These are phyloP conservation scores for Idaea aversata DNA, from an alignment of 2,888 invertebrate species.

Conservation along the genomic window DNA sequence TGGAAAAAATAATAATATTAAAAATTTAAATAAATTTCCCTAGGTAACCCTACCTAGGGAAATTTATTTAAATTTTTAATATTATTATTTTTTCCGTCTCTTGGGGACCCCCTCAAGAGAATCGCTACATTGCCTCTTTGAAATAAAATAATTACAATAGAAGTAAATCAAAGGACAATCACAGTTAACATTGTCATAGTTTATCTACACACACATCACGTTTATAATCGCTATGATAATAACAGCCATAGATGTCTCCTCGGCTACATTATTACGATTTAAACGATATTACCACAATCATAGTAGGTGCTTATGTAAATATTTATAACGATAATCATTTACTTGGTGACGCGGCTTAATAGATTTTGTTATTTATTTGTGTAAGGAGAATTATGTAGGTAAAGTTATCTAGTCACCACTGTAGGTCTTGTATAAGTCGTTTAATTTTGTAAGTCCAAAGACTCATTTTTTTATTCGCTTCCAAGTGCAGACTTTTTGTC, in stretches of 20 bases:
- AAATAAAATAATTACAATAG: background rate
- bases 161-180: background rate
- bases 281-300: background rate
- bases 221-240: background rate
- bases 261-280: background rate
- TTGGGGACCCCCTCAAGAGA: no score
- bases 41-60: no score
- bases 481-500: no score
- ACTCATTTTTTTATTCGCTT: no score
- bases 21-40: no score
- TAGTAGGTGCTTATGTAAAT: background rate
- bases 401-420: background rate
- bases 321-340: conserved; percentile 2
- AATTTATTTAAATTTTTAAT: no score
- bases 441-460: no score
- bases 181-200: background rate
- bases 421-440: no score
- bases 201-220: background rate
- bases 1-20: no score
- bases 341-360: conserved; percentile 3
- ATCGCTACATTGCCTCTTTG: no score
- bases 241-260: background rate
- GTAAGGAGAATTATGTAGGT: conserved; percentile 3
- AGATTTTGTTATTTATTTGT: conserved; percentile 7
- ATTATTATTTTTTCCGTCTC: no score